Evolutionary conservation across 2,888 invertebrate species (phyloP).

Genomic region (Ophioninae sp.): DNA sequence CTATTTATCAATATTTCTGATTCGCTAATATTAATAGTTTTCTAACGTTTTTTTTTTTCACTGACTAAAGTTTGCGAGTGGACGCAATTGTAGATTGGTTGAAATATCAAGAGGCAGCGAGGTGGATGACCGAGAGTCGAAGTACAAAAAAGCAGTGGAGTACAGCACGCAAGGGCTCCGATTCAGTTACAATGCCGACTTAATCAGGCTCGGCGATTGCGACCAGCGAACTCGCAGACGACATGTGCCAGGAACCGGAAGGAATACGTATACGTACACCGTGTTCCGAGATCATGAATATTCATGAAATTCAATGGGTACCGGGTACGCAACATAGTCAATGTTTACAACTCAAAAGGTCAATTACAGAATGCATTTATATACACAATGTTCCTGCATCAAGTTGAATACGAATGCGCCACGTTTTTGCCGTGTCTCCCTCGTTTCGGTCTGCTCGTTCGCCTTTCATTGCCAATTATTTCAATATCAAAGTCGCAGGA

Average conservation of each 20-base stretch:
- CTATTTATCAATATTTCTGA: background rate
- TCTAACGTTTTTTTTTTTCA: too few species aligned
- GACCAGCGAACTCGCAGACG: slow-evolving; percentile 23
- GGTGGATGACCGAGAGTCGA: background rate
- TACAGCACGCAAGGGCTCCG: slow-evolving; percentile 22
- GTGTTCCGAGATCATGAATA: slow-evolving; percentile 46
- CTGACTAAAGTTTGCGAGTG: too few species aligned
- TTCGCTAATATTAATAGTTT: background rate
- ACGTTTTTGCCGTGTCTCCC: background rate
- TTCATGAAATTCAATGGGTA: slow-evolving; percentile 45
- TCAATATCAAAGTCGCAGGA: background rate
- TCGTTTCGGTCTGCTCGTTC: background rate
- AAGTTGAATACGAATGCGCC: background rate
- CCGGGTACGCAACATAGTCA: slow-evolving; percentile 23
- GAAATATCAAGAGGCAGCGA: too few species aligned
- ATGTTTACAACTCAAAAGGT: slow-evolving; percentile 17
- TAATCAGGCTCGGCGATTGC: slow-evolving; percentile 58
- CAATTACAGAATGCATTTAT: background rate
- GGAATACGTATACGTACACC: slow-evolving; percentile 6
- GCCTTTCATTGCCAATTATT: background rate
- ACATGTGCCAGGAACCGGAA: slow-evolving; percentile 43
- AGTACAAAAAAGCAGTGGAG: background rate
- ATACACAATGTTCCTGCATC: background rate
- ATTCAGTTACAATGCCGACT: slow-evolving; percentile 54
- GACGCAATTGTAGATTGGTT: too few species aligned